These are phyloP conservation scores for Menidia menidia DNA, from an alignment of 2,797 vertebrate genomes.

Conservation along the genomic window DNA sequence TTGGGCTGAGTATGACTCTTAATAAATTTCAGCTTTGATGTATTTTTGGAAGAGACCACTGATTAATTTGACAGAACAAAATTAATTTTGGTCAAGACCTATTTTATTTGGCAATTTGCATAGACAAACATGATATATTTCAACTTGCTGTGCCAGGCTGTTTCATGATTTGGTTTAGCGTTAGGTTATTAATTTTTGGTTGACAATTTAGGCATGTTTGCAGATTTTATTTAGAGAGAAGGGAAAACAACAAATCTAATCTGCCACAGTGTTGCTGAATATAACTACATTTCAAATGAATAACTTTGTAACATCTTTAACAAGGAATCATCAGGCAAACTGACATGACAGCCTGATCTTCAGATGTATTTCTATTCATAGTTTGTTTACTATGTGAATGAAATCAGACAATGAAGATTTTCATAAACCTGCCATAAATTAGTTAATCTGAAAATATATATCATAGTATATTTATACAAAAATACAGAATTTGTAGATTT, in stretches of 20 bases:
- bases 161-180: neutral
- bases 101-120: conserved; percentile 3
- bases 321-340: neutral
- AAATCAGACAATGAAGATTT: neutral
- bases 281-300: neutral
- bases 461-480: too few species aligned
- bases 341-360: too few species aligned
- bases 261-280: neutral
- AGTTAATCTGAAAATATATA: neutral
- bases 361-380: too few species aligned
- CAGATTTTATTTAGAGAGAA: neutral
- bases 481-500: neutral
- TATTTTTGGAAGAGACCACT: conserved; percentile 30
- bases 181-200: too few species aligned
- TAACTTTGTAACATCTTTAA: neutral
- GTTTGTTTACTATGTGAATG: neutral
- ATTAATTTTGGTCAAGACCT: conserved; percentile 36
- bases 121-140: conserved; percentile 21
- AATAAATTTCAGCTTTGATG: conserved; percentile 44
- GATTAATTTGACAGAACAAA: conserved; percentile 32
- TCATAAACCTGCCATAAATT: neutral
- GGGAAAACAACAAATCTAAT: neutral
- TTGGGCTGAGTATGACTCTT: conserved; percentile 1
- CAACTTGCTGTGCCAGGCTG: conserved; percentile 6
- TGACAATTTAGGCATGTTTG: neutral